These are phyloP conservation scores for Ryuthela nishihirai DNA, from an alignment of 2,888 invertebrate genomes.

Conservation along the genomic window DNA sequence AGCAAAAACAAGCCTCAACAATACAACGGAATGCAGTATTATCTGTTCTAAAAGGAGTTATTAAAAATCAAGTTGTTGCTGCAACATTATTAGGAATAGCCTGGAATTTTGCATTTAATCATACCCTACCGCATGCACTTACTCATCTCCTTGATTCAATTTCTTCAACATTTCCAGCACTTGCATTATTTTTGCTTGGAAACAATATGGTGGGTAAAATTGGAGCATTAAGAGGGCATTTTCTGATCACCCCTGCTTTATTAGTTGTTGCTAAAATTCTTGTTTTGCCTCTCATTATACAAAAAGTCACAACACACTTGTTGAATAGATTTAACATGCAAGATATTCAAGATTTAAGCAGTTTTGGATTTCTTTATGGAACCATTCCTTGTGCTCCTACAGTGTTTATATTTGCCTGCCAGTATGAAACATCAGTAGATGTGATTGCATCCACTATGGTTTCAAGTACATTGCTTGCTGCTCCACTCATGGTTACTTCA, in stretches of 20 bases:
- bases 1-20: conserved; percentile 42
- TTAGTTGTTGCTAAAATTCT: conserved; percentile 84
- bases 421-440: conserved; percentile 62
- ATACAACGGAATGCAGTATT: background rate
- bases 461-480: conserved; percentile 88
- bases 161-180: conserved; percentile 74
- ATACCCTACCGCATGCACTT: conserved; percentile 36
- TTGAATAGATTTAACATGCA: conserved; percentile 60
- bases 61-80: conserved; percentile 81
- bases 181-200: conserved; percentile 85
- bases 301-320: conserved; percentile 73
- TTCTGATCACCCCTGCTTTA: conserved; percentile 77
- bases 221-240: conserved; percentile 68
- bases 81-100: conserved; percentile 89
- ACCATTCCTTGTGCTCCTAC: conserved; percentile 94
- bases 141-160: conserved; percentile 34
- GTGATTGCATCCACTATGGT: conserved; percentile 63
- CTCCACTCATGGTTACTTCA: conserved; percentile 91
- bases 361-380: conserved; percentile 92
- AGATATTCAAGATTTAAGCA: conserved; percentile 76
- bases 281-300: conserved; percentile 75
- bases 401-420: conserved; percentile 89
- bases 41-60: conserved; percentile 60
- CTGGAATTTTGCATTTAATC: conserved; percentile 53
- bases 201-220: conserved; percentile 89